Evolutionary conservation across 2,888 invertebrate genomes (phyloP), one percentile per base, ranked within the genome.

Genomic region (Andrena dorsata): DNA sequence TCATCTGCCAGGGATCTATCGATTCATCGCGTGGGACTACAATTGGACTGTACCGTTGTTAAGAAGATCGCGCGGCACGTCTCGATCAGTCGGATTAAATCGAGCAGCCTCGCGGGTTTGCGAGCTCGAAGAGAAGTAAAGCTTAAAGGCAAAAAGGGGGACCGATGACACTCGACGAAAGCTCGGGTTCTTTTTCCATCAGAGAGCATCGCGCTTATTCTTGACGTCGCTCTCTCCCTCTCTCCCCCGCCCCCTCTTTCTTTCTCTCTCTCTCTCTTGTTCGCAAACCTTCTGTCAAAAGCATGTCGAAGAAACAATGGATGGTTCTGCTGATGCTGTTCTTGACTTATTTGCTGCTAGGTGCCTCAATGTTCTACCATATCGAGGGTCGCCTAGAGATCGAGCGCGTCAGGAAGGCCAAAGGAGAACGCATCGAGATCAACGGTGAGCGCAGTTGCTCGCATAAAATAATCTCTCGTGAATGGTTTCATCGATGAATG

Each of bases 301-400:
- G 95, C 41, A 97, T 97, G 97, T 96, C 97, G 93, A 97, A 96
- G 93, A 97, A 96, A 95, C 97, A 97, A 94, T 96, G 97, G 95
- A 95, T 97, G 85, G 96, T 96, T 87, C 95, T 97, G 94, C 95
- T 97, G 88, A 95, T 96, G 88, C 95, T 97, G 89, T 97, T 97
- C 92, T 95, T 97, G 79, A 95, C 96, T 80, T 97, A 97, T 92
- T 94, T 97, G 86, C 94, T 97, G 90, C 95, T 98, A 80, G 98
- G 98, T 10, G 98, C 98, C n/a, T 96, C 96, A 84, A 96, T 98
- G 89, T 98, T 98, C 94, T 97, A 97, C 94, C 96, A 96, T 91
- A 96, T 98, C 89, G 98, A 98, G 94, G 96, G 96, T 90, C 95
- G 95, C 47, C 94, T 96, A 90, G 98, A 98, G 94, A 94, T 95